These are phyloP conservation scores for Xerus rutilus DNA, from an alignment of 2,797 vertebrate genomes.

Conservation along the genomic window DNA sequence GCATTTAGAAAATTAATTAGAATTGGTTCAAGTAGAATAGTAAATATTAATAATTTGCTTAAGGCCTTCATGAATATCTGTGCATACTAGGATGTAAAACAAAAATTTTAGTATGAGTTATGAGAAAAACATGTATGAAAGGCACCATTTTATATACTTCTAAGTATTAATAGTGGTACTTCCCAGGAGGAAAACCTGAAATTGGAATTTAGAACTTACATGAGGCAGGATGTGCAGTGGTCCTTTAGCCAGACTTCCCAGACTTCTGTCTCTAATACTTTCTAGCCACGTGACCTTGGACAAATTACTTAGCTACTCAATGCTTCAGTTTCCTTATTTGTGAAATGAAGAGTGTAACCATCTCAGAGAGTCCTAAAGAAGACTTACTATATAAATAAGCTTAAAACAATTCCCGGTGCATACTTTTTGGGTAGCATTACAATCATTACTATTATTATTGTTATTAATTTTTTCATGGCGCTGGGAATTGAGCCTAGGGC, in stretches of 20 bases:
- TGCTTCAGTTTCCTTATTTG: conserved; percentile 12
- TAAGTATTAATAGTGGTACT: neutral
- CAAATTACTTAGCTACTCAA: neutral
- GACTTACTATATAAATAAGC: neutral
- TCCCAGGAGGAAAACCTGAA: neutral
- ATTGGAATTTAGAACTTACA: neutral
- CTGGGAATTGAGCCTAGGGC: too few species aligned
- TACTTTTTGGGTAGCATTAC: neutral
- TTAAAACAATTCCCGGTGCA: neutral
- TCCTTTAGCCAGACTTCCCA: neutral
- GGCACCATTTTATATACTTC: neutral
- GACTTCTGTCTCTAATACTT: neutral
- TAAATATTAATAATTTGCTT: neutral
- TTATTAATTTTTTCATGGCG: too few species aligned
- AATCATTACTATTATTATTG: neutral
- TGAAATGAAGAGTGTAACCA: neutral
- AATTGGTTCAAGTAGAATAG: neutral
- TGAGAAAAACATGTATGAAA: neutral
- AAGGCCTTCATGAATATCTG: neutral
- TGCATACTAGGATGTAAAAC: neutral
- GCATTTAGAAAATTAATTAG: neutral
- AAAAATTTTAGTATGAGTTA: neutral
- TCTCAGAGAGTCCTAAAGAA: neutral
- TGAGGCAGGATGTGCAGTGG: neutral
- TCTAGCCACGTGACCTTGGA: neutral